Conservation (phyloP, 2,888 invertebrate species). For the Agrotis exclamationis region DNA sequence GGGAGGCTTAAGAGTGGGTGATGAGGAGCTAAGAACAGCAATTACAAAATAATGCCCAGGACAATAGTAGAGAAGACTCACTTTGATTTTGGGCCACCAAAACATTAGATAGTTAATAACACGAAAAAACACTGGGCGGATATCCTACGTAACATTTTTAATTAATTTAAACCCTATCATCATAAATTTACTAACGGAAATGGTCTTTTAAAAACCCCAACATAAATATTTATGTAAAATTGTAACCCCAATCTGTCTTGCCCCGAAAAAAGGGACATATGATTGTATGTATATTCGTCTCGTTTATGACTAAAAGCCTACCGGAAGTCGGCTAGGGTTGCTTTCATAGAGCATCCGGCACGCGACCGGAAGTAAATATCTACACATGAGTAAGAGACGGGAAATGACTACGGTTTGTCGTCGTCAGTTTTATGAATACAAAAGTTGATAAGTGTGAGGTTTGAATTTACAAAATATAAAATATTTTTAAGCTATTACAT, state of each 20-base stretch:
- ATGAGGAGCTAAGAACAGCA: too few species aligned
- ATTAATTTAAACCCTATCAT: neutral
- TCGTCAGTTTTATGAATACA: conserved; percentile 59
- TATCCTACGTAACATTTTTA: neutral
- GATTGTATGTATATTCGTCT: conserved; percentile 50
- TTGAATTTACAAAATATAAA: neutral
- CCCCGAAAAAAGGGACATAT: conserved; percentile 39
- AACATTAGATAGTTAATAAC: neutral
- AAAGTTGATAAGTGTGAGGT: conserved; percentile 48
- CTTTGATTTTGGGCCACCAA: neutral
- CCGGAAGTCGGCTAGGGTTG: conserved; percentile 71
- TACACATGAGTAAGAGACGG: conserved; percentile 64
- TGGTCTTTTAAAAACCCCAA: neutral
- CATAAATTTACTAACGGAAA: conserved; percentile 13
- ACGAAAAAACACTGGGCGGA: neutral
- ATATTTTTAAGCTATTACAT: too few species aligned
- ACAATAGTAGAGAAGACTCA: neutral
- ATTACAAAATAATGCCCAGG: too few species aligned
- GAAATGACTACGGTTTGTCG: conserved; percentile 67
- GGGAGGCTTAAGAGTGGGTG: too few species aligned
- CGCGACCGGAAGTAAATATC: conserved; percentile 66
- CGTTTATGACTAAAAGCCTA: conserved; percentile 67
- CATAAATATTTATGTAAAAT: conserved; percentile 23
- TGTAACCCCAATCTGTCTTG: conserved; percentile 15
- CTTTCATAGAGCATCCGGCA: conserved; percentile 70